These are phyloP conservation scores for Oenanthe oenanthe DNA, from an alignment of 2,113 vertebrate genomes.

Conservation along the genomic window DNA sequence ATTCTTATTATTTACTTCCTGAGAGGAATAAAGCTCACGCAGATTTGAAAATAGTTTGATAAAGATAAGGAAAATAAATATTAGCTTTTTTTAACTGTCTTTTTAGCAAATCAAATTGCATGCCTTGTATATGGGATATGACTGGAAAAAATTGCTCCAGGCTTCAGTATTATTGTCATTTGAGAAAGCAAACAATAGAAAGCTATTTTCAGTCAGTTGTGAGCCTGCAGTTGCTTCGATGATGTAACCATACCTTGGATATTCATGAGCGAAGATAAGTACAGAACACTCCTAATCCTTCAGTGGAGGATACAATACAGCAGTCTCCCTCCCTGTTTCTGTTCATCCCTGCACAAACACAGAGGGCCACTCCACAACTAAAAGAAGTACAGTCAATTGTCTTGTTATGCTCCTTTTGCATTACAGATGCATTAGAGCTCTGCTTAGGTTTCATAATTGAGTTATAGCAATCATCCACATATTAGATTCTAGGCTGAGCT, in stretches of 20 bases:
- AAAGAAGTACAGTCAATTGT: slow-evolving; percentile 1
- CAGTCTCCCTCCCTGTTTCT: neutral
- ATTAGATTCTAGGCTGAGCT: slow-evolving; percentile 82
- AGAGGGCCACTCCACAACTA: neutral
- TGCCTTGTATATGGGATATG: neutral
- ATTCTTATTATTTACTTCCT: neutral
- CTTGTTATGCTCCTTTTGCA: slow-evolving; percentile 43
- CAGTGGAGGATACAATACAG: neutral
- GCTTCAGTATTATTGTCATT: neutral
- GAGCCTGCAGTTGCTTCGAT: neutral
- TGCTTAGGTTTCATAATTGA: slow-evolving; percentile 79
- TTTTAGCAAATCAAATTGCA: neutral
- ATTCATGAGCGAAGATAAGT: slow-evolving; percentile 37
- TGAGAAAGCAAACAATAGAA: slow-evolving; percentile 33
- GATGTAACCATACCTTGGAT: neutral
- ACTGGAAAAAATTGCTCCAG: slow-evolving; percentile 3
- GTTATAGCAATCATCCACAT: slow-evolving; percentile 81
- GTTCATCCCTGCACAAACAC: neutral
- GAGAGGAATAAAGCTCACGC: neutral
- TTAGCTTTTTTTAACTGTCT: neutral
- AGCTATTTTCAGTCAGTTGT: slow-evolving; percentile 6
- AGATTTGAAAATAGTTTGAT: neutral
- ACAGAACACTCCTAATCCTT: slow-evolving; percentile 22
- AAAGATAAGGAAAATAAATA: neutral
- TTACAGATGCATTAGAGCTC: slow-evolving; percentile 54